These are phyloP conservation scores for Colossoma macropomum DNA, from an alignment of 2,113 vertebrate species.

Conservation along the genomic window DNA sequence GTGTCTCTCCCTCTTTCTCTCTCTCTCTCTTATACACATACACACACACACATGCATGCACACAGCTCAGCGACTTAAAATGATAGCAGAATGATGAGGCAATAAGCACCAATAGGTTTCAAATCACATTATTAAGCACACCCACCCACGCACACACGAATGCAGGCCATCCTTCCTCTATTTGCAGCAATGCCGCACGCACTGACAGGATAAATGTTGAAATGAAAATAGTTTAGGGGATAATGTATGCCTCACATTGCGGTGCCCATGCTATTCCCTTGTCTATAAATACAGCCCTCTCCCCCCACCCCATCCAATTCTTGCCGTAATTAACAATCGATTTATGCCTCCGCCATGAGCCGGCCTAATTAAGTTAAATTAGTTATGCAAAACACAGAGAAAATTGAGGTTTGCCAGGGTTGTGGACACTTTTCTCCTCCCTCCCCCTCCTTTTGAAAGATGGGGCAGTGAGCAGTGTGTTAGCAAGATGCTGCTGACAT, in stretches of 20 bases:
- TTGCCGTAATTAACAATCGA: conserved; percentile 52
- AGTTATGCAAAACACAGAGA: conserved; percentile 48
- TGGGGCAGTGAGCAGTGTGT: conserved; percentile 2
- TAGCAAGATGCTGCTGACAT: conserved; percentile 35
- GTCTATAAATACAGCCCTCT: conserved; percentile 41
- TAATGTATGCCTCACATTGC: conserved; percentile 28
- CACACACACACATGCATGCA: conserved; percentile 26
- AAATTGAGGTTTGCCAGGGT: conserved; percentile 53
- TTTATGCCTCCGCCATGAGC: conserved; percentile 46
- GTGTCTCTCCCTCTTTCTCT: background rate
- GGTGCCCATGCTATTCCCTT: background rate
- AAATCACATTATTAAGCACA: conserved; percentile 37
- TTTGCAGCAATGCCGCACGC: background rate
- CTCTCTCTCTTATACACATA: conserved; percentile 23
- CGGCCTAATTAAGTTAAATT: conserved; percentile 51
- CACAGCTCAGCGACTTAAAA: conserved; percentile 1
- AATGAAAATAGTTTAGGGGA: conserved; percentile 28
- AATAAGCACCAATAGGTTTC: conserved; percentile 38
- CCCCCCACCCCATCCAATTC: conserved; percentile 31
- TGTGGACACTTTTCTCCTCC: conserved; percentile 20
- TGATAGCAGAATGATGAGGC: conserved; percentile 49
- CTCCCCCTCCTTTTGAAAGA: background rate
- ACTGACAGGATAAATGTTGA: conserved; percentile 34
- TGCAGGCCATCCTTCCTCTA: background rate
- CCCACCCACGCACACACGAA: conserved; percentile 37